Evolutionary conservation across 2,888 invertebrate species (phyloP), one percentile per base, ranked within the genome.

Genomic region (Cephus nigrinus): DNA sequence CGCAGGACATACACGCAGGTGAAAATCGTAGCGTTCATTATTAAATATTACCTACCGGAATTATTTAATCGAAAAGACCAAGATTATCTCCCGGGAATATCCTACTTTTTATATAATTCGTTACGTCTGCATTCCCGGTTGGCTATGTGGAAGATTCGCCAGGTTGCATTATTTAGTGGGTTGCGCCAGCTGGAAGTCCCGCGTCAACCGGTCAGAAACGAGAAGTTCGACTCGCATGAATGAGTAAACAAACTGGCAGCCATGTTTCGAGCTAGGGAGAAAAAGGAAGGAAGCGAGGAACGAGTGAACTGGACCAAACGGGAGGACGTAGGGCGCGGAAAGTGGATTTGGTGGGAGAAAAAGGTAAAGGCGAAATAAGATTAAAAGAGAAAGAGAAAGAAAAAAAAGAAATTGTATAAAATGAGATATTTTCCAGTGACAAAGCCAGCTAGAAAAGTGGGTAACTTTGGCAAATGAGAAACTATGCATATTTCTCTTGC

Each of bases 401-500:
- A 55, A 23, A 55, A 5, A 23, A 23, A 23, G 23, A 55, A 55
- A 23, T 55, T 23, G 9, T 23, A 55, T 23, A 55, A 55, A 55
- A 23, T 55, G 55, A 23, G 23, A 55, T 55, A 55, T 55, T 55
- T 55, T 55, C 55, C 55, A 55, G 55, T 23, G 23, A 23, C 55
- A 55, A 2, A 55, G 55, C 23, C 23, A 9, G 55, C 55, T 55
- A 15, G 55, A 55, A 55, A 55, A 23, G 55, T 55, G 55, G 23
- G 55, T 74, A 71, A 74, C 74, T 74, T 69, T 35, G 55, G 40
- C 74, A 77, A 74, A 77, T 75, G 77, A 77, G 75, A 40, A 80
- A 75, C 73, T 71, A 32, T 71, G 77, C 36, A 74, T 68, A 74
- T 68, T 77, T 74, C 74, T 68, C 32, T 74, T 30, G 74, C 74